Evolutionary conservation across 2,797 vertebrate species (phyloP).

Genomic region (Steatocranus sp.): DNA sequence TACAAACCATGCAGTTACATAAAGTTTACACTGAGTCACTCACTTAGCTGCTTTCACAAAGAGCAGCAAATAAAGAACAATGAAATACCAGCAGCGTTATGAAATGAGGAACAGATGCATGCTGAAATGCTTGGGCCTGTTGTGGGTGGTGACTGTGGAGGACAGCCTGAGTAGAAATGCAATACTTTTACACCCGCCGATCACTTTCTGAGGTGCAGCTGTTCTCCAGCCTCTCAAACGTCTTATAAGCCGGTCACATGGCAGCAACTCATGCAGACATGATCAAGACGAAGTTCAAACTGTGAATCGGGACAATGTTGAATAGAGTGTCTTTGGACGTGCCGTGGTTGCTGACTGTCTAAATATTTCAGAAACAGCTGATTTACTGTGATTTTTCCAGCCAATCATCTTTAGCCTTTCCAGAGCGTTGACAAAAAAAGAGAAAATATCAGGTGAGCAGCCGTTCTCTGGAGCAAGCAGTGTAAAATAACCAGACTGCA

Average conservation of each 20-base stretch:
- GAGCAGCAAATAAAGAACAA: not conserved
- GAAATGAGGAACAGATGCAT: not conserved
- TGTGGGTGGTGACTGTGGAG: not conserved
- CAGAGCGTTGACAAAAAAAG: not conserved
- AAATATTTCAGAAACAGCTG: not conserved
- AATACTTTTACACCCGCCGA: not conserved
- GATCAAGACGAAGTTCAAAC: not conserved
- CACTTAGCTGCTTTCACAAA: not conserved
- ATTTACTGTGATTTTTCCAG: not conserved
- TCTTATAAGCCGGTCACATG: accelerated
- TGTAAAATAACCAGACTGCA: not conserved
- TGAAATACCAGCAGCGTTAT: not conserved
- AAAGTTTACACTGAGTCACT: not conserved
- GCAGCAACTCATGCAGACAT: not conserved
- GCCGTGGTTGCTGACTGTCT: not conserved
- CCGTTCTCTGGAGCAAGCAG: accelerated
- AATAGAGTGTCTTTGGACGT: not conserved
- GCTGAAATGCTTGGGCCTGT: not conserved
- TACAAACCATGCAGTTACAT: not conserved
- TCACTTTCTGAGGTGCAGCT: not conserved
- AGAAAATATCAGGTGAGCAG: not conserved
- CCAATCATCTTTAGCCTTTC: accelerated
- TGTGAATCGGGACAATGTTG: not conserved
- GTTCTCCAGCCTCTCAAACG: not conserved
- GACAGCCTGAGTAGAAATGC: not conserved